phyloP scores from a whole-genome alignment of 2,113 vertebrate genomes.

The Urocynchramus pylzowi region DNA sequence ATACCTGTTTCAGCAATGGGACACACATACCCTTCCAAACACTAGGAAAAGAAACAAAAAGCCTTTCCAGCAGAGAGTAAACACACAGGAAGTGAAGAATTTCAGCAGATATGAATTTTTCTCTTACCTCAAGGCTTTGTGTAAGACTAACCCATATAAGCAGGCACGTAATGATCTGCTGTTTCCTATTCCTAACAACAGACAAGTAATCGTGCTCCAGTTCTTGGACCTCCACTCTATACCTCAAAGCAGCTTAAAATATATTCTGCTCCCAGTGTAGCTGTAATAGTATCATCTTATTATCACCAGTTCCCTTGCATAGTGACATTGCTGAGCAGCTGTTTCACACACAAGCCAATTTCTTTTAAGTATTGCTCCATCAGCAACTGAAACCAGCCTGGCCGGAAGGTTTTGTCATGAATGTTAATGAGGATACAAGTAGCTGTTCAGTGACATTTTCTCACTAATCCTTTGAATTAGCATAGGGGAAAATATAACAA shows the following conservation, averaged over 20 bases:
- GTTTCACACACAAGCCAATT: constrained; percentile 71
- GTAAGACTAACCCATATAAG: background rate
- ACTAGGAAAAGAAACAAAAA: background rate
- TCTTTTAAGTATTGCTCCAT: constrained; percentile 74
- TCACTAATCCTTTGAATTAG: constrained; percentile 58
- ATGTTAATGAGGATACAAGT: constrained; percentile 69
- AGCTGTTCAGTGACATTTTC: constrained; percentile 44
- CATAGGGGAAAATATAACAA: constrained; percentile 27
- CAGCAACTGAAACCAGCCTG: constrained; percentile 54
- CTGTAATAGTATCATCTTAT: constrained; percentile 65
- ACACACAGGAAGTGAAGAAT: background rate
- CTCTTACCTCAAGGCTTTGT: background rate
- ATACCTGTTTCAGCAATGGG: background rate
- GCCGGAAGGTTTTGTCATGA: constrained; percentile 58
- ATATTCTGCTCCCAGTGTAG: background rate
- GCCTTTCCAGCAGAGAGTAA: background rate
- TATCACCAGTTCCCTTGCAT: constrained; percentile 59
- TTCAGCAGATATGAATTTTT: background rate
- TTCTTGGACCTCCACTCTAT: background rate
- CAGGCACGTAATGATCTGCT: background rate
- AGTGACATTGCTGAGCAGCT: constrained; percentile 65
- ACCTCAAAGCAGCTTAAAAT: constrained; percentile 48
- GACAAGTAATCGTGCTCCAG: background rate
- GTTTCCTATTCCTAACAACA: background rate
- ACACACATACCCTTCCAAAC: background rate